Conservation (phyloP, 2,113 vertebrate genomes). For the Burhinus oedicnemus region DNA sequence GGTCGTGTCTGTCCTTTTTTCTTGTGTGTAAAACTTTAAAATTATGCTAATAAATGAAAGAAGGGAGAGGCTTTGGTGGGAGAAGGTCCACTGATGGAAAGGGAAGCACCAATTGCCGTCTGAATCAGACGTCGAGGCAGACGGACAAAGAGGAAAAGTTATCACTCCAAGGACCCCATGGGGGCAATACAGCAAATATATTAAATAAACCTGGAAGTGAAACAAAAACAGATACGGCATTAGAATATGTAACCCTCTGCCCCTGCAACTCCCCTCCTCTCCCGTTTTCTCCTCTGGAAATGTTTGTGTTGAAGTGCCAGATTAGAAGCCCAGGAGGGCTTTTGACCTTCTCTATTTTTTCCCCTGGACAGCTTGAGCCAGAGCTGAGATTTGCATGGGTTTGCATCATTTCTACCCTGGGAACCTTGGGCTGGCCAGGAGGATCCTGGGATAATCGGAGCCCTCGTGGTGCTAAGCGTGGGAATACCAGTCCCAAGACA, state of each 20-base stretch:
- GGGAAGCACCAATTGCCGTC: slow-evolving; percentile 82
- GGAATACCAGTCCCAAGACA: neutral
- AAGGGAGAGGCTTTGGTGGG: slow-evolving; percentile 65
- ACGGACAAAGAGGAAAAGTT: slow-evolving; percentile 76
- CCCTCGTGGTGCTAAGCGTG: neutral
- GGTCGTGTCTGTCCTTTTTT: neutral
- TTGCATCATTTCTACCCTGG: neutral
- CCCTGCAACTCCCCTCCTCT: neutral
- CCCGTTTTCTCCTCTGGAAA: neutral
- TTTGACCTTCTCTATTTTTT: slow-evolving; percentile 8
- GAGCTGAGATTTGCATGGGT: neutral
- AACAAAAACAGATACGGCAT: slow-evolving; percentile 40
- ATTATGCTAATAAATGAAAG: slow-evolving; percentile 63
- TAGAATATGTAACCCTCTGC: neutral
- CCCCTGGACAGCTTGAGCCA: neutral
- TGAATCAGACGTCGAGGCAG: slow-evolving; percentile 78
- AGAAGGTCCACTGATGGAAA: slow-evolving; percentile 59
- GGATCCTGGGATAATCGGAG: neutral
- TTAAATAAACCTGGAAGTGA: slow-evolving; percentile 81
- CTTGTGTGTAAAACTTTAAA: slow-evolving; percentile 60
- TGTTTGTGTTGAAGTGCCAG: neutral
- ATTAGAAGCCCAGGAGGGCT: neutral
- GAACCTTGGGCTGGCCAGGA: neutral
- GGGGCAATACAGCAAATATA: slow-evolving; percentile 83
- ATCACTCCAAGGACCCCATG: slow-evolving; percentile 83